Base-by-base conservation (phyloP, 2,888 invertebrate species). In the Drosophila colorata region DNA sequence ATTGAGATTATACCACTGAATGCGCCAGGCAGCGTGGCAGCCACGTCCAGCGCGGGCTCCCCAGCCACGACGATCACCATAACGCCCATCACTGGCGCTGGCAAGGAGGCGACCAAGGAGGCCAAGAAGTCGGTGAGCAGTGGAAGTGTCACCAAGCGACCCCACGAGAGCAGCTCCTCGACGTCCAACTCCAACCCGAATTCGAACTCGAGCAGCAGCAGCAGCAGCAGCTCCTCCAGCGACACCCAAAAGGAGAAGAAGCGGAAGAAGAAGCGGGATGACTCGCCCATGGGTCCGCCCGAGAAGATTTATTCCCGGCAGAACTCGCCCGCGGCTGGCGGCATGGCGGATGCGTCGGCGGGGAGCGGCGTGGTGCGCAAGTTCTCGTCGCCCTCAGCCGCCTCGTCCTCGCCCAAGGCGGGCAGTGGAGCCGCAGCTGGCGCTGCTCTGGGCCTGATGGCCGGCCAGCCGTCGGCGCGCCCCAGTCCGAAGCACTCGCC, bases 1-100 rank as follows among this genome's bases (percentile, higher is more conserved):
- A 97, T 97, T 69, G 97, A 98, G 92, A 96, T 97, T 49, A 96
- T 97, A 82, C 97, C 97, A 0, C 94, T 96, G 67, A 93, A 95
- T 2, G 93, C 95, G 11, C 84, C 87, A 35, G 43, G 61, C 14
- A 55, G 20, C 13, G 51, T 61, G n/a, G 44, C 56, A 28, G 92
- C 95, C 8, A 92, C 63, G 4, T 25, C 95, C 0, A 94, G 95
- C 5, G 93, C 95, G 28, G 69, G 56, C 0, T 75, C 74, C 38
- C 35, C 89, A 16, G 95, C 96, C 9, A 96, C 96, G 87, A 96
- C 97, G 1, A 96, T 97, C 63, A 97, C 97, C 0, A 97, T 97
- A 59, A 97, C 97, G 0, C 96, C 97, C 3, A 97, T 97, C 40
- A 91, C 90, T 25, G 78, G 78, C n/a, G 28, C 20, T 43, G 67